phyloP scores from a whole-genome alignment of 2,888 invertebrate genomes.

The Drosophila anomelani region DNA sequence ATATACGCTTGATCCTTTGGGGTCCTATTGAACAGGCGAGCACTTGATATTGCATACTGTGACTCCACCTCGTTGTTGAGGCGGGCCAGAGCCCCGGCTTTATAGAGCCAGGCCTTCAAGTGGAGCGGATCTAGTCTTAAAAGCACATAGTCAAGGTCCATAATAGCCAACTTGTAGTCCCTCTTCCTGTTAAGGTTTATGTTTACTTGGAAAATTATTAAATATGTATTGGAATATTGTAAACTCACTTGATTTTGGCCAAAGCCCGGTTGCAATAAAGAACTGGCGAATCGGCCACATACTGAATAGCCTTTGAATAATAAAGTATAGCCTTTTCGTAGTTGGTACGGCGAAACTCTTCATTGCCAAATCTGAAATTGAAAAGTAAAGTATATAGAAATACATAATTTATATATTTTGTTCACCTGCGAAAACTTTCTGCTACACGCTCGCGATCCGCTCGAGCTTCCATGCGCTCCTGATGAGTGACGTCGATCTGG shows the following conservation, averaged over 20 bases:
- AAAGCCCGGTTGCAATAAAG: constrained; percentile 51
- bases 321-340: constrained; percentile 50
- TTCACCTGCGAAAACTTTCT: constrained; percentile 54
- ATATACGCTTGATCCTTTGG: constrained; percentile 25
- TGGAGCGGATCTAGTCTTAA: constrained; percentile 31
- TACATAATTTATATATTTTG: not conserved
- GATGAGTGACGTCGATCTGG: constrained; percentile 40
- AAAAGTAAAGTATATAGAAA: not conserved
- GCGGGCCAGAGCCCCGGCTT: constrained; percentile 51
- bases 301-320: constrained; percentile 48
- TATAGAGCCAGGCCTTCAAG: constrained; percentile 63
- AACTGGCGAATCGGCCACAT: constrained; percentile 53
- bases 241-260: constrained; percentile 51
- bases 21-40: constrained; percentile 24
- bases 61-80: constrained; percentile 52
- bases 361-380: constrained; percentile 51
- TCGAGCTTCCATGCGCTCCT: constrained; percentile 16
- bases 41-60: constrained; percentile 30
- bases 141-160: constrained; percentile 57
- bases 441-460: constrained; percentile 44
- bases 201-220: accelerated
- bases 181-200: constrained; percentile 36
- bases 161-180: constrained; percentile 42
- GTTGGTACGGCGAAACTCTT: constrained; percentile 43
- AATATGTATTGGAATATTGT: accelerated